Base-by-base conservation (phyloP, 2,888 invertebrate species). In the Latrodectus hesperus region DNA sequence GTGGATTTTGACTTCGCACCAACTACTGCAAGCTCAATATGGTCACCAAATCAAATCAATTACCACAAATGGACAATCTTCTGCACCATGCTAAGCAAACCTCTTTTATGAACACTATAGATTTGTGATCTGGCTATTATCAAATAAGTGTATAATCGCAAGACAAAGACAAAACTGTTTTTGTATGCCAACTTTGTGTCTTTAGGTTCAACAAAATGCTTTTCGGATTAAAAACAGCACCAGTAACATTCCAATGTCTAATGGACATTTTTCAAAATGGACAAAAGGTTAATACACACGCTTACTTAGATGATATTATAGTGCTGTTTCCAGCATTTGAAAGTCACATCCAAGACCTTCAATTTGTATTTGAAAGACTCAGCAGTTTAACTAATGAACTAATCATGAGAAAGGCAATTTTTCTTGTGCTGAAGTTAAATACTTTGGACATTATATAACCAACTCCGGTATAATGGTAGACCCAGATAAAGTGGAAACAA, bases 61-160 rank as follows among this genome's bases (percentile, higher is more conserved):
- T 38, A 38, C 38, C 38, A 38, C 6, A 6, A 38, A 38, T 38
- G 6, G 38, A 38, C 6, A 0, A 38, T 0, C 38, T 38, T 38
- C 38, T 89, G 4, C 26, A 52, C n/a, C 75, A 82, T 22, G 71
- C 72, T 14, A 71, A 65, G 6, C 64, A 64, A 14, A 72, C 12
- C 51, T 6, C 53, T 8, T 67, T n/a, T 51, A 77, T 90, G 51
- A 68, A 78, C 16, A 85, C 78, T 16, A 75, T 90, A 16, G 90
- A 90, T 70, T 38, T 70, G 4, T 49, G 17, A n/a, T 53, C 68
- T 52, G 79, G 86, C 1, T 88, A 82, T 49, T 17, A 78, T 49
- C 82, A 83, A 38, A 53, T 89, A 26, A 73, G 68, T 38, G 17
- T 82, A n/a, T 9, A 74, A n/a, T 49, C 52, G 26, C 2, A 22